Conservation (phyloP, 2,113 vertebrate genomes). For the Pomatorhinus ruficollis region DNA sequence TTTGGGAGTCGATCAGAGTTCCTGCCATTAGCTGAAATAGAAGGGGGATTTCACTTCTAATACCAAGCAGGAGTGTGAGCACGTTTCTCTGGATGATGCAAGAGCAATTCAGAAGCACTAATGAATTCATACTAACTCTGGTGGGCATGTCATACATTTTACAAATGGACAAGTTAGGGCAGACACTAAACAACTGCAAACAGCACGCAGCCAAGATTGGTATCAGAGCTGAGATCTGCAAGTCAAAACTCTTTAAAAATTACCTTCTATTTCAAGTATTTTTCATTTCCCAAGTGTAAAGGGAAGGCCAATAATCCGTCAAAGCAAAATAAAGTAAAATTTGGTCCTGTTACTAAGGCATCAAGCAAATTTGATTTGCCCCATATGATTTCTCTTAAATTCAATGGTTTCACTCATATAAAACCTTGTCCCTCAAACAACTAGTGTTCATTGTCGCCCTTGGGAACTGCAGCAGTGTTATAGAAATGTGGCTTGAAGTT, state of each 20-base stretch:
- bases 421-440: not conserved
- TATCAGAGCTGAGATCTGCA: not conserved
- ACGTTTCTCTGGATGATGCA: not conserved
- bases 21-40: conserved; percentile 27
- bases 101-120: not conserved
- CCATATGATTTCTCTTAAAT: not conserved
- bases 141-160: not conserved
- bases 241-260: not conserved
- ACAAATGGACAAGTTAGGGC: conserved; percentile 9
- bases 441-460: not conserved
- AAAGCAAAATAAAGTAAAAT: not conserved
- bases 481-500: not conserved
- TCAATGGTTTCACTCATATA: not conserved
- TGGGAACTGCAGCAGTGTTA: not conserved
- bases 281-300: not conserved
- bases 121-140: not conserved
- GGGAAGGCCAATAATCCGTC: not conserved
- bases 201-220: not conserved
- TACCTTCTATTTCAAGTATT: not conserved
- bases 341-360: not conserved
- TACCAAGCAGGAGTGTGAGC: not conserved
- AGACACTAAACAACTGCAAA: conserved; percentile 31
- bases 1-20: conserved; percentile 5
- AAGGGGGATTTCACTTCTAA: not conserved
- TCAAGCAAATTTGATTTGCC: not conserved